Evolutionary conservation across 2,797 vertebrate species (phyloP), one percentile per base, ranked within the genome.

Genomic region (Limosa lapponica): DNA sequence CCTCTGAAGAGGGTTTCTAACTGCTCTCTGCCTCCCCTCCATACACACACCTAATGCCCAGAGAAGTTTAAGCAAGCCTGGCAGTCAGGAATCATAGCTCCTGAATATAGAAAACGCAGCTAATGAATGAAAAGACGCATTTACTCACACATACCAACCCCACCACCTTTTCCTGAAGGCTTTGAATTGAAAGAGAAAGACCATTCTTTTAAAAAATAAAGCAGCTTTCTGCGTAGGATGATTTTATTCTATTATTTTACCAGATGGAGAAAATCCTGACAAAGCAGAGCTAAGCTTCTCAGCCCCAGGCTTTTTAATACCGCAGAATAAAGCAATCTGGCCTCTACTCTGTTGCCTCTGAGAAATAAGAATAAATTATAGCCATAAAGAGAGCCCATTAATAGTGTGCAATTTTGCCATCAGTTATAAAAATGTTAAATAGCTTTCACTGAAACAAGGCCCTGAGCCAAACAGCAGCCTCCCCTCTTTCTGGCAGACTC

Each of bases 341-440:
- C 89, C 55, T 59, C 69, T 74, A 65, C 52, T 46, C 57, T 6
- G 3, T 20, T 86, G 87, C 73, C 64, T 80, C 82, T 73, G 74
- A 94, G 95, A 82, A 90, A 73, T 54, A 73, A 70, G 85, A 86
- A 93, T 91, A 88, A 89, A 90, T 87, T 84, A 87, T 7, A 93
- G 73, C 36, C 66, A 62, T 73, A 80, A 90, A 94, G 54, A 58
- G 41, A 79, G 37, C 18, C 64, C 71, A 58, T 91, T 86, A 91
- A 67, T 69, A 73, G 62, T 12, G 27, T 15, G n/a, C 37, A 67
- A 41, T 90, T 91, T 96, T 69, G 51, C 70, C 79, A 74, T 79
- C 64, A 82, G 62, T 87, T 90, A 70, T 32, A 82, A 67, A 82
- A 89, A 83, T 41, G 43, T 74, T 92, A 91, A 91, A 88, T 17